Base-by-base conservation (phyloP, 2,797 vertebrate genomes). In the Aulostomus chinensis region DNA sequence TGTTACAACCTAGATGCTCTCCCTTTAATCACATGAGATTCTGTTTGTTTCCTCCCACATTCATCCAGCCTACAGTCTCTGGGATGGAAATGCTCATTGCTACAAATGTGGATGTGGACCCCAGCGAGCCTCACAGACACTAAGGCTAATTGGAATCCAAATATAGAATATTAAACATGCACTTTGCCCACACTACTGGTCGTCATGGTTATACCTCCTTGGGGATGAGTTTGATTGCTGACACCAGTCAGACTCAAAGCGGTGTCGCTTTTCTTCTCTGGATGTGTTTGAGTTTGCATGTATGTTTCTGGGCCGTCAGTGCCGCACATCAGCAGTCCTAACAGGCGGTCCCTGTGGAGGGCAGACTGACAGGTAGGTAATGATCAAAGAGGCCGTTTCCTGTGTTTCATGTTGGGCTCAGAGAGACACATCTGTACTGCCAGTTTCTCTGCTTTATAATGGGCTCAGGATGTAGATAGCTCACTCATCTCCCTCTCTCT, bases 341-440 rank as follows among this genome's bases (percentile, higher is more conserved):
- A 79, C 72, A 68, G 51, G 80, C 62, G 58, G 86, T 65, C 87
- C 86, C 86, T 40, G 65, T 73, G 88, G 89, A 89, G 83, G 83
- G 75, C 65, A 80, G 82, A 83, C 79, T 89, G 87, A 86, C 86
- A 86, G 86, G 83, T 81, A 86, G 81, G 83, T 90, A 89, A 92
- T 93, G 90, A 92, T 92, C 91, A 91, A 89, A 93, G 91, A 72
- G 65, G 70, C 74, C 59, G 84, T 91, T 92, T 88, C 76, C 56
- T 81, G 58, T 84, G 73, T 55, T 82, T 90, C 82, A 87, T 88
- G 86, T 91, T 71, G 85, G 81, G 81, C 83, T 86, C 76, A 14
- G 68, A 86, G 66, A 80, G 66, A 83, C 64, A 78, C 76, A 76
- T 84, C 80, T 87, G 85, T 83, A 81, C 80, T 73, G 68, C 77